These are phyloP conservation scores for Aspidiotus destructor DNA, from an alignment of 2,888 invertebrate species.

Conservation along the genomic window DNA sequence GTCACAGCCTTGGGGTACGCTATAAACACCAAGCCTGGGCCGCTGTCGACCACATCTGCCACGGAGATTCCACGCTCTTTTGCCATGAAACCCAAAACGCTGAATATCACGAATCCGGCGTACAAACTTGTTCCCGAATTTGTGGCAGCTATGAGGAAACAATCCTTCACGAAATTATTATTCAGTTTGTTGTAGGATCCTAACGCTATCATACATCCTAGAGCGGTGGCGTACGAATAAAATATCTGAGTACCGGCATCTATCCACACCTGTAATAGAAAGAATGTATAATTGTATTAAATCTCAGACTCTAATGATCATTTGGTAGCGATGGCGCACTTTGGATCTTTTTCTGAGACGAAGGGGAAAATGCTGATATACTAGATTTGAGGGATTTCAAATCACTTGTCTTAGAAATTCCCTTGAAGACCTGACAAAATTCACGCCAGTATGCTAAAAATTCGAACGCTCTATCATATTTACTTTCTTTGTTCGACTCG, in stretches of 20 bases:
- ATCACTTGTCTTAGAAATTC: too few relatives aligned
- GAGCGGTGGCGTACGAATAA: constrained; percentile 53
- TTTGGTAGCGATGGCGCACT: too few relatives aligned
- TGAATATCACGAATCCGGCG: constrained; percentile 49
- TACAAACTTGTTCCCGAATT: constrained; percentile 48
- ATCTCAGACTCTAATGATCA: too few relatives aligned
- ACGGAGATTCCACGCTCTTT: constrained; percentile 39
- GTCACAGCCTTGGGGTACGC: constrained; percentile 48
- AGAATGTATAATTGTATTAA: too few relatives aligned
- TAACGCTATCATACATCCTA: constrained; percentile 51
- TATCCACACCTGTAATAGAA: constrained; percentile 49
- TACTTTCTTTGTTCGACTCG: too few relatives aligned
- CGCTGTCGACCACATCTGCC: constrained; percentile 41
- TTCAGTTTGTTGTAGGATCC: constrained; percentile 52
- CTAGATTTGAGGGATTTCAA: too few relatives aligned
- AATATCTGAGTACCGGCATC: constrained; percentile 58
- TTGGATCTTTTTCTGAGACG: too few relatives aligned
- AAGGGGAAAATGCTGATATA: too few relatives aligned
- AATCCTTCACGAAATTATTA: constrained; percentile 45
- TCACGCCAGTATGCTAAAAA: too few relatives aligned
- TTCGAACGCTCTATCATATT: too few relatives aligned
- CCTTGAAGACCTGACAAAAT: too few relatives aligned
- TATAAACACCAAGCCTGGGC: constrained; percentile 53
- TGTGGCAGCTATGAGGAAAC: constrained; percentile 42
- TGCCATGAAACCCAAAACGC: constrained; percentile 50